A percentile compares a stretch with the other conserved stretches of the same genome.
These are phyloP conservation scores for Chaitophorus viminalis DNA, from an alignment of 2,888 invertebrate genomes.

Conservation along the genomic window DNA sequence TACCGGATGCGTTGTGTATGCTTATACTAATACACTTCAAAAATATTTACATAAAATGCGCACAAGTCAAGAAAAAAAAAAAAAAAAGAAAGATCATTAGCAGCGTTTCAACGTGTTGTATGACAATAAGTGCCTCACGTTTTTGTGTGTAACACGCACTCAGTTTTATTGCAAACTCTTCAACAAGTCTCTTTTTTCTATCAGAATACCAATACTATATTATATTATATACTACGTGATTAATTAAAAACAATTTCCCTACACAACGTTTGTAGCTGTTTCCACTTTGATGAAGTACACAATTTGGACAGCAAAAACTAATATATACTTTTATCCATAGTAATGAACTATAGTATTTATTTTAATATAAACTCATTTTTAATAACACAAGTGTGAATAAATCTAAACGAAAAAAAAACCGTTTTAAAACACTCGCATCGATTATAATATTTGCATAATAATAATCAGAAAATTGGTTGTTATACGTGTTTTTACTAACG, in stretches of 20 bases:
- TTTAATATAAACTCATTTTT: no score
- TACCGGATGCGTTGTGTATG: not conserved
- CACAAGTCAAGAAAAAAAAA: not conserved
- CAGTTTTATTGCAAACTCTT: not conserved
- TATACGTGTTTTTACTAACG: no score
- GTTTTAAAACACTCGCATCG: no score
- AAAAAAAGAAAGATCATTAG: not conserved
- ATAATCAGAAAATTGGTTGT: no score
- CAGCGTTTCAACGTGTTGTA: not conserved
- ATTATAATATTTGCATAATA: no score
- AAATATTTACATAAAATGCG: not conserved
- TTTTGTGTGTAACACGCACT: not conserved
- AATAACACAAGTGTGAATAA: no score
- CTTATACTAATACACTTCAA: not conserved
- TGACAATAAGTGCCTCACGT: not conserved
- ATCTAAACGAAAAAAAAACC: no score
- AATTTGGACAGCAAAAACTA: not conserved
- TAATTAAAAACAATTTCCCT: not conserved
- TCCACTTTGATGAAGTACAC: not conserved
- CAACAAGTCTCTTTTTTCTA: not conserved
- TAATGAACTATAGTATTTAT: no score
- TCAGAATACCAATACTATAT: not conserved
- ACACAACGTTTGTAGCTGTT: not conserved
- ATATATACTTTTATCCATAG: no score
- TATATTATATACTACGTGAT: no score